These are phyloP conservation scores for Eristalis tenax DNA, from an alignment of 2,888 invertebrate genomes.

Conservation along the genomic window DNA sequence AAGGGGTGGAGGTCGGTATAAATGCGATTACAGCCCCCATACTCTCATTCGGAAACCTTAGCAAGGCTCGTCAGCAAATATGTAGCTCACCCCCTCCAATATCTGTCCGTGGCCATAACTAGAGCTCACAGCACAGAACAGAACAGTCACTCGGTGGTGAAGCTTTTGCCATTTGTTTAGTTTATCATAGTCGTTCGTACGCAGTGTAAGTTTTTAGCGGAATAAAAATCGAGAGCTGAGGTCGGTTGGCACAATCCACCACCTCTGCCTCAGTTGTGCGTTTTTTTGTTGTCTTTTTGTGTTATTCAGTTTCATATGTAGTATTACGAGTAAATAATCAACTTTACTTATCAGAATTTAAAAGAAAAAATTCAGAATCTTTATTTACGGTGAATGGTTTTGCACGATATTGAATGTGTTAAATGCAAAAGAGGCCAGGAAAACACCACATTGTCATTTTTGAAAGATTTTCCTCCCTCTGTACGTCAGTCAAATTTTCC, in stretches of 20 bases:
- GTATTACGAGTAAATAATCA: slow-evolving; percentile 23
- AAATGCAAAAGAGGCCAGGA: background rate
- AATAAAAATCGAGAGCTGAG: slow-evolving; percentile 58
- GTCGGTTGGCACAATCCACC: slow-evolving; percentile 69
- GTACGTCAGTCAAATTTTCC: slow-evolving; percentile 50
- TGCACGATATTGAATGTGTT: slow-evolving; percentile 11
- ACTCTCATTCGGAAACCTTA: slow-evolving; percentile 64
- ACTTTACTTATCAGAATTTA: background rate
- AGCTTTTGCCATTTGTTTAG: slow-evolving; percentile 74
- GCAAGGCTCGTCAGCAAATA: slow-evolving; percentile 35
- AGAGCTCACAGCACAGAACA: slow-evolving; percentile 7
- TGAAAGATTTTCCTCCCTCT: slow-evolving; percentile 31
- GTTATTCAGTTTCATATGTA: slow-evolving; percentile 34
- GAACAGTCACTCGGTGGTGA: slow-evolving; percentile 17
- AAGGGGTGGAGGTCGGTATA: slow-evolving; percentile 38
- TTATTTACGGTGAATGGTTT: background rate
- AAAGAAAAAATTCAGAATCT: background rate
- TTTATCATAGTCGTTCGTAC: slow-evolving; percentile 76
- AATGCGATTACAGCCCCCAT: slow-evolving; percentile 69
- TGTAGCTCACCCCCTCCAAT: slow-evolving; percentile 7
- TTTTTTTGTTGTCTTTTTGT: slow-evolving; percentile 29
- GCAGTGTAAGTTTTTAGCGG: slow-evolving; percentile 73
- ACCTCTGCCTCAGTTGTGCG: slow-evolving; percentile 66
- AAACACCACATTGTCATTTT: slow-evolving; percentile 14
- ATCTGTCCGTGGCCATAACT: background rate